These are phyloP conservation scores for Amphipyra berbera DNA, from an alignment of 2,888 invertebrate genomes.

Conservation along the genomic window DNA sequence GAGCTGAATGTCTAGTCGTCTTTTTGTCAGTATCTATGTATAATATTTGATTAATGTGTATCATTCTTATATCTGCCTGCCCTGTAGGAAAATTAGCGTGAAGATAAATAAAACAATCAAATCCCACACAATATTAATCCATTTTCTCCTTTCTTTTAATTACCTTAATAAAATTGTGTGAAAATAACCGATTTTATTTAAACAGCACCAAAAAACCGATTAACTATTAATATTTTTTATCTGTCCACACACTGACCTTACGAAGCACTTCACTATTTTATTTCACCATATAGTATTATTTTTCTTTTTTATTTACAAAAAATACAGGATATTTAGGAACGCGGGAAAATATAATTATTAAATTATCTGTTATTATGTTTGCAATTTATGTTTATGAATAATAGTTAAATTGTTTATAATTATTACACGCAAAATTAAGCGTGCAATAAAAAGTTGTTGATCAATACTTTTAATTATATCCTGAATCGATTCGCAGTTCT, in stretches of 20 bases:
- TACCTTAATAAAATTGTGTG: too few species aligned
- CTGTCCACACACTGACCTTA: slow-evolving; percentile 41
- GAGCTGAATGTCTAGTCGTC: too few species aligned
- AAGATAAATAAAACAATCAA: neutral
- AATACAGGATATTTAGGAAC: slow-evolving; percentile 9
- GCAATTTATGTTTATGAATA: neutral
- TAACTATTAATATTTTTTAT: slow-evolving; percentile 10
- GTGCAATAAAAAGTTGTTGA: neutral
- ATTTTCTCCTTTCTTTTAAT: neutral
- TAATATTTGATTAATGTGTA: too few species aligned
- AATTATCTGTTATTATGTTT: too few species aligned
- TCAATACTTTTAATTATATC: neutral
- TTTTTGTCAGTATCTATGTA: neutral
- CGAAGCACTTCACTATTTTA: slow-evolving; percentile 49
- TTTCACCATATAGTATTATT: slow-evolving; percentile 27
- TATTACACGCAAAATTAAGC: neutral
- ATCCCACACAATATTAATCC: neutral
- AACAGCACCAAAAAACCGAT: slow-evolving; percentile 26
- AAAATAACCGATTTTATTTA: slow-evolving; percentile 1
- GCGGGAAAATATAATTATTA: slow-evolving; percentile 30
- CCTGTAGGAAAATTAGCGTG: neutral
- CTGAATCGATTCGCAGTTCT: neutral
- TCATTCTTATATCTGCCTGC: neutral
- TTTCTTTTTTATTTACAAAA: neutral
- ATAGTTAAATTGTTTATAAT: neutral